A percentile compares a stretch with the other conserved stretches of the same genome.
Conservation (phyloP, 2,113 vertebrate genomes). For the Aplodontia rufa region DNA sequence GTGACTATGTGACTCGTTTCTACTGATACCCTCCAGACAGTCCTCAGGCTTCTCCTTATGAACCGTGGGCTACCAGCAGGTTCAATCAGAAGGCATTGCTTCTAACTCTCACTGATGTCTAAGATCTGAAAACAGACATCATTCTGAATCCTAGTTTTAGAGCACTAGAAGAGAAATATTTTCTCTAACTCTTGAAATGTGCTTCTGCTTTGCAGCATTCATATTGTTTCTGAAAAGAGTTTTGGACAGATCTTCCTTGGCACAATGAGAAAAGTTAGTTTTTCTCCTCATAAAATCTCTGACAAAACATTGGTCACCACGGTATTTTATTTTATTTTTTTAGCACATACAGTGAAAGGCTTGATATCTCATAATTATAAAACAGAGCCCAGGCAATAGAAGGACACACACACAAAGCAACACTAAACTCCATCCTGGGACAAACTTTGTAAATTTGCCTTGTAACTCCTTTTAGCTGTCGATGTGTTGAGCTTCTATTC, state of each 20-base stretch:
- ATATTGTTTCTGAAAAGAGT: slow-evolving; percentile 11
- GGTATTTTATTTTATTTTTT: no score
- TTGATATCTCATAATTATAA: slow-evolving; percentile 8
- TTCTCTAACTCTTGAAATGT: not conserved
- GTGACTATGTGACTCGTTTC: not conserved
- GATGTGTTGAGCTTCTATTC: not conserved
- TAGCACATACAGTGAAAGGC: not conserved
- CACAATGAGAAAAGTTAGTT: not conserved
- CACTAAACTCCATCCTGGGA: not conserved
- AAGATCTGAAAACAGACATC: slow-evolving; percentile 9
- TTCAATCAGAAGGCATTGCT: not conserved
- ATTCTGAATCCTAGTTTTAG: slow-evolving; percentile 14
- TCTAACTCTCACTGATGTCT: not conserved
- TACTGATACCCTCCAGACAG: not conserved
- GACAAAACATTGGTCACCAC: not conserved
- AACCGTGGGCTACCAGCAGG: not conserved
- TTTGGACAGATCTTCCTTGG: not conserved
- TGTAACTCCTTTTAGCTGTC: not conserved
- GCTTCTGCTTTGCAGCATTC: not conserved
- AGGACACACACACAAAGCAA: not conserved
- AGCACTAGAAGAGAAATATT: not conserved
- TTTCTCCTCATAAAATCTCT: not conserved
- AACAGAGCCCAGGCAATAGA: not conserved
- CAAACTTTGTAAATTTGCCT: not conserved
- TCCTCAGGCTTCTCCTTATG: not conserved